Conservation (phyloP, 2,888 invertebrate genomes). For the Standfussiana lucernea region DNA sequence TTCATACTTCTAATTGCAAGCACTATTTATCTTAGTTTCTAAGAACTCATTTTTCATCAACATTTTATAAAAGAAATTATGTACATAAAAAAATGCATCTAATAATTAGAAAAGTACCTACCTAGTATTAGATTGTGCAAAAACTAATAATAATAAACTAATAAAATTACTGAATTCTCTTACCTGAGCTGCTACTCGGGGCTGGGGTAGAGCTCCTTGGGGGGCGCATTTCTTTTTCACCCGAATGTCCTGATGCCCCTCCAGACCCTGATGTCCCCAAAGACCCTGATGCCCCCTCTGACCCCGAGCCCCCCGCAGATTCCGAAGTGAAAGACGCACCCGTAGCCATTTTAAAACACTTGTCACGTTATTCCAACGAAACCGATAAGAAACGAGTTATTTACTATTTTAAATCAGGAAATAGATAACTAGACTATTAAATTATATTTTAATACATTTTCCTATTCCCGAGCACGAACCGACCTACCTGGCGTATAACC, state of each 20-base stretch:
- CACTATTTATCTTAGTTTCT: conserved; percentile 13
- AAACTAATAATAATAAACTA: neutral
- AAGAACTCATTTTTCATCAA: neutral
- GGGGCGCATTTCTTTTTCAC: neutral
- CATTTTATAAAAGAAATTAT: neutral
- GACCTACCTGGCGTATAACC: neutral
- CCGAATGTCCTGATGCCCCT: no score
- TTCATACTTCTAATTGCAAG: conserved; percentile 7
- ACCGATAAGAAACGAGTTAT: neutral
- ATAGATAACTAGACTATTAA: neutral
- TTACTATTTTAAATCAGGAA: neutral
- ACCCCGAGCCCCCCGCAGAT: neutral
- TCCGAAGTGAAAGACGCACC: neutral
- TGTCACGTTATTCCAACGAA: neutral
- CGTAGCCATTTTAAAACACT: neutral
- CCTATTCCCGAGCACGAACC: neutral
- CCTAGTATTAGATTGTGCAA: conserved; percentile 21
- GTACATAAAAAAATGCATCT: conserved; percentile 19
- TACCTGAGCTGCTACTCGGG: neutral
- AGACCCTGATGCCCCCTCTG: neutral
- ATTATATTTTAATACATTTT: neutral
- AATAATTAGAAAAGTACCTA: conserved; percentile 3
- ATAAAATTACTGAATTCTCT: neutral
- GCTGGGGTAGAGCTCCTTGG: neutral
- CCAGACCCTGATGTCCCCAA: neutral